Evolutionary conservation across 2,888 invertebrate species (phyloP), one percentile per base, ranked within the genome.

Genomic region (Plagodis pulveraria): DNA sequence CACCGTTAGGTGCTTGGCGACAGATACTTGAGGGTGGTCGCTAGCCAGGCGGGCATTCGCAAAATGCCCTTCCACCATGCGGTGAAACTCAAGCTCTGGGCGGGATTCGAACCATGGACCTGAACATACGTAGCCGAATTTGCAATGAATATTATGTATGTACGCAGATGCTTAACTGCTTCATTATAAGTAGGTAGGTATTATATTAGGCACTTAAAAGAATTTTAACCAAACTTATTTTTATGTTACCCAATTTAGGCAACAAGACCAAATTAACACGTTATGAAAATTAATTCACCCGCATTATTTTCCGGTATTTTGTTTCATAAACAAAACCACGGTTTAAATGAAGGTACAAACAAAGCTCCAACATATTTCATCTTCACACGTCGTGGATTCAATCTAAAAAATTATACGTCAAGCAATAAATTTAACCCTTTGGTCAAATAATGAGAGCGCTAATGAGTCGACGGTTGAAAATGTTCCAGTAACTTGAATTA

Each of bases 361-460:
- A 40, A 40, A 40, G 40, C 40, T 8, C 38, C 47, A 57, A 58
- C 44, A 69, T 69, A 59, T 56, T 60, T 69, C 66, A 66, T 66
- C 53, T 69, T 69, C 69, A 69, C 69, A 65, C 69, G 62, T 69
- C 50, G 36, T 49, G 22, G 46, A 51, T 51, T 58, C 48, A 45
- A 53, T 47, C 47, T 57, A 62, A 60, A 58, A 63, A 61, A 46
- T 41, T 52, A 47, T 57, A 52, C 58, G 57, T 48, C 50, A 66
- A 65, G 52, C 57, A 69, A 71, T 67, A 66, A 40, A 75, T 71
- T 77, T 71, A 81, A 78, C 75, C 77, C 76, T 71, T 62, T 59
- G 41, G 22, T 22, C 53, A 61, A 64, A 62, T 65, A 62, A 69
- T 62, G 63, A 56, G 56, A 66, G 58, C 64, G 53, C 76, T 78